Conservation (phyloP, 1,140 invertebrate species). For the Stegodyphus mimosarum region DNA sequence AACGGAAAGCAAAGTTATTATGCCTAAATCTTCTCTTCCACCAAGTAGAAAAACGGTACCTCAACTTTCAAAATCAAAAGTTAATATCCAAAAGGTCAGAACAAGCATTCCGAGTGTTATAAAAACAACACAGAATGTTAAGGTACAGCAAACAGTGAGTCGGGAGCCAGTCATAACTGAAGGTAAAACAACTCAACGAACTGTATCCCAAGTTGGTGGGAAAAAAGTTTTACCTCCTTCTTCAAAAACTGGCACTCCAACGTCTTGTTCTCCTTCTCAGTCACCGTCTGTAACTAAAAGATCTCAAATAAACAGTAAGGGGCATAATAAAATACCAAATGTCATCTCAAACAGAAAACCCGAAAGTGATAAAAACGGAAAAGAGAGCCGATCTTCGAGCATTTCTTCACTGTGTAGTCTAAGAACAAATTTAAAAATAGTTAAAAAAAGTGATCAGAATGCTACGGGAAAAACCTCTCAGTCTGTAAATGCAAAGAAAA, state of each 20-base stretch:
- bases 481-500: constrained; percentile 10
- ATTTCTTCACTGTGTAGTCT: constrained; percentile 35
- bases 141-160: constrained; percentile 6
- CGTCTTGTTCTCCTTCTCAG: not conserved
- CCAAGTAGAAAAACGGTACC: not conserved
- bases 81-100: not conserved
- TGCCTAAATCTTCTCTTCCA: constrained; percentile 10
- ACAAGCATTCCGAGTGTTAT: constrained; percentile 38
- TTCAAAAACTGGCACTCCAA: not conserved
- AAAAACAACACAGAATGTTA: constrained; percentile 50
- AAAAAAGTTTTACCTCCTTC: not conserved
- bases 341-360: constrained; percentile 9
- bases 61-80: constrained; percentile 12
- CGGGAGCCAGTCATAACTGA: too few relatives aligned
- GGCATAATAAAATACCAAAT: not conserved
- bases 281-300: not conserved
- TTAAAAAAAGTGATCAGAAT: constrained; percentile 22
- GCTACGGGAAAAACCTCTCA: not conserved
- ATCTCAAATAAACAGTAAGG: constrained; percentile 8
- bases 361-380: constrained; percentile 11
- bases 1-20: constrained; percentile 26
- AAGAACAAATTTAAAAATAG: constrained; percentile 37
- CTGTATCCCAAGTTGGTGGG: not conserved
- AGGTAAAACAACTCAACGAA: constrained; percentile 16
- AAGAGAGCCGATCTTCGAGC: constrained; percentile 22